Evolutionary conservation across 2,888 invertebrate species (phyloP), one percentile per base, ranked within the genome.

Genomic region (Drosophila buzzatii): DNA sequence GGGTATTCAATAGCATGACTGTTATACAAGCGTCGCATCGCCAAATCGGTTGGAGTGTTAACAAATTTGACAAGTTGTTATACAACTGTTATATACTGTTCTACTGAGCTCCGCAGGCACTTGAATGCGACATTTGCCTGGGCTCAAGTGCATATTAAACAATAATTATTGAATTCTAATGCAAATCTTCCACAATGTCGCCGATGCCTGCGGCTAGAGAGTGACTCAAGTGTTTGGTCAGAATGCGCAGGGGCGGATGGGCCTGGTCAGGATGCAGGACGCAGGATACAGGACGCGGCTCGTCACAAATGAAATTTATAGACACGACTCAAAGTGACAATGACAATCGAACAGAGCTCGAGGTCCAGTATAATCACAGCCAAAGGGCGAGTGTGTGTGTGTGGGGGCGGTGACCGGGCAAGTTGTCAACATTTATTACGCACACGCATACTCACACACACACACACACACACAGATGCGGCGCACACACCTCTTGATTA

Each of bases 261-360:
- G 20, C 33, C 16, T 33, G 55, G 44, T 12, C 31, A 33, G 53
- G 18, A 18, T 23, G 6, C 27, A 27, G 27, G 27, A 6, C 27
- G 27, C 27, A 5, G 27, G 27, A 27, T 27, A 9, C 51, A n/a
- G 68, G 42, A 58, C 51, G 70, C 79, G 72, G 68, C 81, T 83
- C 76, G 79, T 85, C 88, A 85, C 79, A 74, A 73, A 73, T 73
- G 69, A 76, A 89, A 89, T 86, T 86, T 86, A 86, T 86, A 76
- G 89, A 82, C 85, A 84, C 81, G 86, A 45, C 65, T 57, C 65
- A 67, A 71, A 78, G 82, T 82, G 82, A 67, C 87, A 84, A 77
- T 89, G 89, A 86, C 89, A 86, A 82, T 85, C 76, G 88, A 68
- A 67, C 67, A 39, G 71, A 62, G 72, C 74, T 75, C 81, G 74